Percentiles rank a stretch among this genome's conserved stretches.
These are phyloP conservation scores for Chrysocyon brachyurus DNA, from an alignment of 2,797 vertebrate species.

Conservation along the genomic window DNA sequence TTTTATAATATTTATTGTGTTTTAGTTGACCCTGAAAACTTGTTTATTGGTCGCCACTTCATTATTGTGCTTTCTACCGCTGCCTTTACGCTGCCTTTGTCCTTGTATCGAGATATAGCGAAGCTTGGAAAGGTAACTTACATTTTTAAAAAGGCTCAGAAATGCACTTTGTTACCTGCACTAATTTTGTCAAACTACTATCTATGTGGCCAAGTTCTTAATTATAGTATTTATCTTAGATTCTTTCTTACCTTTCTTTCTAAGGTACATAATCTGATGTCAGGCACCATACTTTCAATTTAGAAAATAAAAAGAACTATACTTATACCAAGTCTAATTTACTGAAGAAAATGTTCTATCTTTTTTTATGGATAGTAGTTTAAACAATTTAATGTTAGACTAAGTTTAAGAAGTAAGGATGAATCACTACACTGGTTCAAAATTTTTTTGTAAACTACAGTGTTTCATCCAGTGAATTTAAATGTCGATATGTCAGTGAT, in stretches of 20 bases:
- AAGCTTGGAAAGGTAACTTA: slow-evolving; percentile 95
- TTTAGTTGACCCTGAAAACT: slow-evolving; percentile 92
- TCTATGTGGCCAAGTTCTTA: slow-evolving; percentile 59
- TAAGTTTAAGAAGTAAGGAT: neutral
- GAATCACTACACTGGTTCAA: neutral
- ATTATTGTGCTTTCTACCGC: slow-evolving; percentile 93
- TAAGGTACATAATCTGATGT: neutral
- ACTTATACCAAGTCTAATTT: slow-evolving; percentile 27
- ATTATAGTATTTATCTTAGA: neutral
- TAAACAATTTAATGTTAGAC: slow-evolving; percentile 44
- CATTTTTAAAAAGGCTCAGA: slow-evolving; percentile 59
- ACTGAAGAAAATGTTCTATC: neutral
- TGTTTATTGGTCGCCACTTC: slow-evolving; percentile 93
- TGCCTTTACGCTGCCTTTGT: slow-evolving; percentile 94
- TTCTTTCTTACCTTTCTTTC: slow-evolving; percentile 27
- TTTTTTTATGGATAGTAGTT: neutral
- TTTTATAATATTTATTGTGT: slow-evolving; percentile 78
- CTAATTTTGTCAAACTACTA: slow-evolving; percentile 8
- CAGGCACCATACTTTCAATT: slow-evolving; percentile 1
- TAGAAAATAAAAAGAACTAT: slow-evolving; percentile 63
- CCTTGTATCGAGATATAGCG: slow-evolving; percentile 94
- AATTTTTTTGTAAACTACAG: slow-evolving; percentile 36
- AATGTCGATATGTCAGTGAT: neutral
- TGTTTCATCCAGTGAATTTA: slow-evolving; percentile 25
- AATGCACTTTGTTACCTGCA: neutral